Evolutionary conservation across 2,797 vertebrate genomes (phyloP).

Genomic region (Sebastes matsubarae): DNA sequence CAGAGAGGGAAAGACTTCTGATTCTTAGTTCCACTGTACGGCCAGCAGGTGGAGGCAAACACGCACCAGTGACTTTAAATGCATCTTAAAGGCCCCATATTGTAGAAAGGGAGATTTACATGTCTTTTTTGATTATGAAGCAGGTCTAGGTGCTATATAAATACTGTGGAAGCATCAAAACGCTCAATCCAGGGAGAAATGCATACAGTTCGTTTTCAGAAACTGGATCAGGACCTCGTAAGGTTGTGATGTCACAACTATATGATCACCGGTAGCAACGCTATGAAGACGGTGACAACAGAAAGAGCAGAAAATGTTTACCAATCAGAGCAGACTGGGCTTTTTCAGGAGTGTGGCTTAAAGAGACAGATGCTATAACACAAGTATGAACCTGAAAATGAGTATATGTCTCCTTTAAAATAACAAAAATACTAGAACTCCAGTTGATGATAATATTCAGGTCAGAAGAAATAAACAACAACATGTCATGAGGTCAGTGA

Average conservation of each 20-base stretch:
- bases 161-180: not conserved
- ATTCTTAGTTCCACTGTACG: accelerated
- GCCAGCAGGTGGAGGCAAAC: conserved; percentile 68
- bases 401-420: too few relatives aligned
- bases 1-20: too few relatives aligned
- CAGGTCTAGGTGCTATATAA: not conserved
- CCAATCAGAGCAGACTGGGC: too few relatives aligned
- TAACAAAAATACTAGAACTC: not conserved
- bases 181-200: not conserved
- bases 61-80: not conserved
- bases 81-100: not conserved
- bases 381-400: too few relatives aligned
- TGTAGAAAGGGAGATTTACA: too few relatives aligned
- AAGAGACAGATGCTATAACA: too few relatives aligned
- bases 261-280: too few relatives aligned
- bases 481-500: not conserved
- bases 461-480: not conserved
- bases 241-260: not conserved
- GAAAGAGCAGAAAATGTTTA: too few relatives aligned
- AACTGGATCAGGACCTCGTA: accelerated
- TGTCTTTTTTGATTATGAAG: not conserved
- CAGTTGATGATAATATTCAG: not conserved
- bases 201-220: not conserved
- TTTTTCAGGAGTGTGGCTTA: too few relatives aligned
- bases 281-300: accelerated